Evolutionary conservation across 1,140 invertebrate genomes (phyloP), one percentile per base, ranked within the genome.

Genomic region (Gonatopus flavifemur): DNA sequence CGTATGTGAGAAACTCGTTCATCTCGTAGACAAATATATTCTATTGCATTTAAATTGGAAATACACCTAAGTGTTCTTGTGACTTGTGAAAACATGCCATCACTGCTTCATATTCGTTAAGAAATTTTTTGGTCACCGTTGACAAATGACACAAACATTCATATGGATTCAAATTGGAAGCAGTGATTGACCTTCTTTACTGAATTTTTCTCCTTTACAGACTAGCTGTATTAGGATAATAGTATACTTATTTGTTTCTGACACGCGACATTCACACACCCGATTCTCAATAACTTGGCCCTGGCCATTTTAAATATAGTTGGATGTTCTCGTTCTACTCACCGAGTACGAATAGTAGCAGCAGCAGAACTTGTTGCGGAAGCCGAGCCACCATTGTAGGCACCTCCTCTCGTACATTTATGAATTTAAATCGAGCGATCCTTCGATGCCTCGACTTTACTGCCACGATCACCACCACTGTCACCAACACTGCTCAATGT

Each of bases 311-410:
- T 36, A 36, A 36, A 36, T 36, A 13, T 36, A 36, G 35, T 10
- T 15, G 19, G 16, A n/a, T 12, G 12, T 36, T 16, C 35, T 36
- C 12, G 59, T 57, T 66, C 50, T 54, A 69, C 71, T 76, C 56
- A 74, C 73, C 70, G 55, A 76, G 66, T 67, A 73, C 56, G 57
- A 76, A 70, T 64, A n/a, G n/a, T n/a, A n/a, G n/a, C 25, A 74
- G 63, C 62, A 76, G 71, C 49, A 76, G 61, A 73, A 74, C 68
- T 73, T 76, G 71, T 76, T 74, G 69, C 67, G 70, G 66, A 60
- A 74, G 55, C 62, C 64, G 61, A 60, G 69, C 64, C 69, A 75
- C 69, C 72, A 75, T 74, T 70, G 63, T 75, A 55, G 62, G 65
- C 57, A 63, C 66, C 56, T 66, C 58, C 64, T 58, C 61, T 72